These are phyloP conservation scores for Oryzias melastigma DNA, from an alignment of 2,113 vertebrate species.

Conservation along the genomic window DNA sequence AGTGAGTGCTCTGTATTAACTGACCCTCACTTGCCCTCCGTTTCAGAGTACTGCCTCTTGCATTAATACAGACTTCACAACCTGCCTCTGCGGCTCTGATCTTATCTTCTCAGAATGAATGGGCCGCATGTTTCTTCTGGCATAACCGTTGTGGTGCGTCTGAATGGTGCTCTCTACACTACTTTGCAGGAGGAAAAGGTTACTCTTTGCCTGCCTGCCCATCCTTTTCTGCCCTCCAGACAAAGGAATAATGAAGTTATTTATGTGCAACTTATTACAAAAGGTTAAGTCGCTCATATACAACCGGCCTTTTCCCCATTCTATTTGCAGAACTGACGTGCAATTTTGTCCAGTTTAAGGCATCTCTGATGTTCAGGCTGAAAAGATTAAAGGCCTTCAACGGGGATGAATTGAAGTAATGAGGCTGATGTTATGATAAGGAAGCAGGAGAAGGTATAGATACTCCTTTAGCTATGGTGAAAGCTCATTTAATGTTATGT, in stretches of 20 bases:
- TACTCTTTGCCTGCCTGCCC: conserved; percentile 31
- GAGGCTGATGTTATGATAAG: background rate
- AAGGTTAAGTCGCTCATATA: conserved; percentile 36
- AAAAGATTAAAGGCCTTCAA: conserved; percentile 13
- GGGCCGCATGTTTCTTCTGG: conserved; percentile 28
- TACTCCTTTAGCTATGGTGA: background rate
- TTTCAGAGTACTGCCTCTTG: conserved; percentile 15
- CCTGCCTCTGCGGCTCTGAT: conserved; percentile 38
- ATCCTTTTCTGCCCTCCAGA: conserved; percentile 31
- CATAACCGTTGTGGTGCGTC: conserved; percentile 41
- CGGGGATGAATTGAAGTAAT: conserved; percentile 9
- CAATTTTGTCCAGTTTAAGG: conserved; percentile 28
- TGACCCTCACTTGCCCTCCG: conserved; percentile 42
- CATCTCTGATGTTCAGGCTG: conserved; percentile 7
- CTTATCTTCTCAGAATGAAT: conserved; percentile 61
- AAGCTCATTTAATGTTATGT: background rate
- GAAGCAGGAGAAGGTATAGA: background rate
- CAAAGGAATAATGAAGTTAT: conserved; percentile 56
- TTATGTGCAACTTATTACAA: conserved; percentile 52
- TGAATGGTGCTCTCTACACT: conserved; percentile 46
- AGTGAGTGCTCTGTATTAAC: conserved; percentile 31
- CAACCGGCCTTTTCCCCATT: conserved; percentile 11
- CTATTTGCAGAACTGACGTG: conserved; percentile 4
- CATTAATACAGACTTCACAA: conserved; percentile 28
- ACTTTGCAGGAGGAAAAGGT: conserved; percentile 36